Evolutionary conservation across 2,113 vertebrate species (phyloP).

Genomic region (mouse (Mus musculus)): DNA sequence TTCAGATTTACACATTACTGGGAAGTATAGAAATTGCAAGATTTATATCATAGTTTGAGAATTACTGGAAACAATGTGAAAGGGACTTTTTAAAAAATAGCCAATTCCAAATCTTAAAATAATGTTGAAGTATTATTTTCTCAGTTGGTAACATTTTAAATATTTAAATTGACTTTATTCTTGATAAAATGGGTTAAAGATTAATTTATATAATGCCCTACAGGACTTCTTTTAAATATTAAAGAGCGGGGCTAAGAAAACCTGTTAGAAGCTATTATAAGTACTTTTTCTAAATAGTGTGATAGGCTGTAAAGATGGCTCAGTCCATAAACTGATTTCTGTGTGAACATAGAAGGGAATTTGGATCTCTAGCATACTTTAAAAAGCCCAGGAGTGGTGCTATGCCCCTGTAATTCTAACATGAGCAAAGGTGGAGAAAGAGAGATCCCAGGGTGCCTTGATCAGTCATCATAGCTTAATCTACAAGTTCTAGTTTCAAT

Average conservation of each 20-base stretch:
- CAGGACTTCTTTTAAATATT: constrained; percentile 58
- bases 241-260: constrained; percentile 42
- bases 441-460: fast-evolving
- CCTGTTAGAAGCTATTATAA: not conserved
- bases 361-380: not conserved
- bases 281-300: not conserved
- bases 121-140: not conserved
- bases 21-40: not conserved
- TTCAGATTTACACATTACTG: not conserved
- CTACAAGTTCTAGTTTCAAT: not conserved
- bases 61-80: not conserved
- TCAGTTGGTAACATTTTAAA: not conserved
- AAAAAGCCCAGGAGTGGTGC: not conserved
- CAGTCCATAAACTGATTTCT: not conserved
- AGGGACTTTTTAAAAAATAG: not conserved
- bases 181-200: constrained; percentile 36
- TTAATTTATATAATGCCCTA: constrained; percentile 47
- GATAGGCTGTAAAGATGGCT: not conserved
- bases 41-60: not conserved
- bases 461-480: not conserved
- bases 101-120: not conserved
- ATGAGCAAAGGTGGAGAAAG: not conserved
- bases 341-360: not conserved
- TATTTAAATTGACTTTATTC: constrained; percentile 59
- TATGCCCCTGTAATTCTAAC: not conserved